Conservation (phyloP, 2,888 invertebrate genomes). For the Aromia moschata region DNA sequence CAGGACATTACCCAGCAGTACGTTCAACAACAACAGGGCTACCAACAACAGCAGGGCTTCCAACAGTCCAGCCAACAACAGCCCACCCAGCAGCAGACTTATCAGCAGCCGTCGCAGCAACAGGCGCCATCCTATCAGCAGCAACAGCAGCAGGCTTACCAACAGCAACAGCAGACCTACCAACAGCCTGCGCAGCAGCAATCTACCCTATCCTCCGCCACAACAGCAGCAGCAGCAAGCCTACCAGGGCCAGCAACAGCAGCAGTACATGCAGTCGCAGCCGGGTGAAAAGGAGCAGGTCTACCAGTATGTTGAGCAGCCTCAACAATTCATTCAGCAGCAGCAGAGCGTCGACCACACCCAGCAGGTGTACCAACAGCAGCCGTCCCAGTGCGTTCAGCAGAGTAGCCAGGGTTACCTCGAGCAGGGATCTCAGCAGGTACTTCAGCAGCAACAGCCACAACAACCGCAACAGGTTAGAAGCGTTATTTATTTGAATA, state of each 20-base stretch:
- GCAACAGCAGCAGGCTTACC: slow-evolving; percentile 35
- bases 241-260: slow-evolving; percentile 48
- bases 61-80: slow-evolving; percentile 48
- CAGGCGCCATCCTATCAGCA: slow-evolving; percentile 41
- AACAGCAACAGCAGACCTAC: slow-evolving; percentile 42
- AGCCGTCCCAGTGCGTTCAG: slow-evolving; percentile 24
- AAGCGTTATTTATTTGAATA: too few species aligned
- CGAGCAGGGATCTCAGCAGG: slow-evolving; percentile 47
- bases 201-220: slow-evolving; percentile 35
- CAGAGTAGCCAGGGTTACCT: too few species aligned
- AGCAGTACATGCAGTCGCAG: slow-evolving; percentile 41
- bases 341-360: slow-evolving; percentile 35
- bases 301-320: slow-evolving; percentile 41
- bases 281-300: slow-evolving; percentile 27
- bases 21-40: slow-evolving; percentile 37
- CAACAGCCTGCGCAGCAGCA: slow-evolving; percentile 44
- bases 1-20: slow-evolving; percentile 21
- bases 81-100: slow-evolving; percentile 32
- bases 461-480: slow-evolving; percentile 51
- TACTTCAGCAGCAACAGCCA: slow-evolving; percentile 60
- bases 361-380: slow-evolving; percentile 32
- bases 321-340: slow-evolving; percentile 32
- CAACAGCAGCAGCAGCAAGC: slow-evolving; percentile 30
- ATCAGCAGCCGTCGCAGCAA: slow-evolving; percentile 42
- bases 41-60: slow-evolving; percentile 42